phyloP scores from a whole-genome alignment of 2,797 vertebrate genomes.

The Vireo griseus region DNA sequence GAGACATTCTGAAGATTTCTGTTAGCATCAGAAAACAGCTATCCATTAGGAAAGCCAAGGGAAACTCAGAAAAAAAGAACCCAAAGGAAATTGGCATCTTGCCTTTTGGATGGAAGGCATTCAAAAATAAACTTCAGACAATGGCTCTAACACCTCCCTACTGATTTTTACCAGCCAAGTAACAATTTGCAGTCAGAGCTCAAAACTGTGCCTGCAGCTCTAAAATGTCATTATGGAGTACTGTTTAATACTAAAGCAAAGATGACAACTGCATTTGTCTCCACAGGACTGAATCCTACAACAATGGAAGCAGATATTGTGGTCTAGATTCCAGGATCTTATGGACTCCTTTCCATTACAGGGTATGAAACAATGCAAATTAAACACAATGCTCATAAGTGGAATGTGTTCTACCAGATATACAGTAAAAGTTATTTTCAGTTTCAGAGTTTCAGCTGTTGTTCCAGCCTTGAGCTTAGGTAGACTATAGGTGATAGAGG shows the following conservation, averaged over 20 bases:
- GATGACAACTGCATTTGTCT: constrained; percentile 37
- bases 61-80: constrained; percentile 6
- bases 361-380: constrained; percentile 17
- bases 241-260: constrained; percentile 23
- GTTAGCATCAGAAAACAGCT: neutral
- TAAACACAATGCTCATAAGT: neutral
- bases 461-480: neutral
- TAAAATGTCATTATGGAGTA: constrained; percentile 14
- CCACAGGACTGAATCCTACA: constrained; percentile 4
- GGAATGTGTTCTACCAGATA: neutral
- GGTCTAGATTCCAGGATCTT: constrained; percentile 17
- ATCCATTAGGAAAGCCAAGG: neutral
- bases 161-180: constrained; percentile 39
- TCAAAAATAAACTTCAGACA: constrained; percentile 39
- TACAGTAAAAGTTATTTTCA: constrained; percentile 12
- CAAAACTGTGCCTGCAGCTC: constrained; percentile 18
- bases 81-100: neutral
- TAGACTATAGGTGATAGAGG: neutral
- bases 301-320: constrained; percentile 38
- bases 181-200: constrained; percentile 31
- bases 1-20: neutral
- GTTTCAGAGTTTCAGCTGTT: neutral
- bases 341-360: constrained; percentile 24
- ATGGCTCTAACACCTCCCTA: constrained; percentile 21
- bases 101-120: neutral